Conservation (phyloP, 2,888 invertebrate genomes). For the Globia sparganii region DNA sequence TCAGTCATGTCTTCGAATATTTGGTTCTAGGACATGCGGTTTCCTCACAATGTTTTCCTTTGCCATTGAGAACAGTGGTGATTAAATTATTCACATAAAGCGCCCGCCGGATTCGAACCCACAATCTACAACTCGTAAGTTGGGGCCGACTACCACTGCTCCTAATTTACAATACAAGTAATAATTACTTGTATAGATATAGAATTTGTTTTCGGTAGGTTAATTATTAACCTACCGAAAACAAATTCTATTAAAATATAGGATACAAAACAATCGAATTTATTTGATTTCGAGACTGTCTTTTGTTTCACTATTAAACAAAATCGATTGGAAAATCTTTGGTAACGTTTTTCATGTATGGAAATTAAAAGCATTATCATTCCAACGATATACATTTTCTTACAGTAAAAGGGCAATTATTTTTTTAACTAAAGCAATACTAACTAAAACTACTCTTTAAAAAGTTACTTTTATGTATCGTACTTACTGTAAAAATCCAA, state of each 20-base stretch:
- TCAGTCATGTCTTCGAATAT: too few relatives aligned
- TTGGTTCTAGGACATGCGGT: too few relatives aligned
- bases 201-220: neutral
- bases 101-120: too few relatives aligned
- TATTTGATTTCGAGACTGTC: neutral
- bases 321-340: neutral
- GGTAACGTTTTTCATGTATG: neutral
- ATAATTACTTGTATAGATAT: too few relatives aligned
- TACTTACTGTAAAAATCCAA: too few relatives aligned
- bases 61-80: too few relatives aligned
- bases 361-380: neutral
- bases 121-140: too few relatives aligned
- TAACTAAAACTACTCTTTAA: neutral
- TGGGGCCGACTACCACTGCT: too few relatives aligned
- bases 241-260: neutral
- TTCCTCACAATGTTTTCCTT: too few relatives aligned
- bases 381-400: neutral
- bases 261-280: neutral
- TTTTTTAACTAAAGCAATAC: neutral
- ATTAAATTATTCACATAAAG: too few relatives aligned
- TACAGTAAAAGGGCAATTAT: neutral
- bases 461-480: neutral
- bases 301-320: neutral
- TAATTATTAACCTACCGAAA: neutral
- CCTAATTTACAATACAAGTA: neutral